Evolutionary conservation across 2,113 vertebrate genomes (phyloP).

Genomic region (Tragelaphus imberbis): DNA sequence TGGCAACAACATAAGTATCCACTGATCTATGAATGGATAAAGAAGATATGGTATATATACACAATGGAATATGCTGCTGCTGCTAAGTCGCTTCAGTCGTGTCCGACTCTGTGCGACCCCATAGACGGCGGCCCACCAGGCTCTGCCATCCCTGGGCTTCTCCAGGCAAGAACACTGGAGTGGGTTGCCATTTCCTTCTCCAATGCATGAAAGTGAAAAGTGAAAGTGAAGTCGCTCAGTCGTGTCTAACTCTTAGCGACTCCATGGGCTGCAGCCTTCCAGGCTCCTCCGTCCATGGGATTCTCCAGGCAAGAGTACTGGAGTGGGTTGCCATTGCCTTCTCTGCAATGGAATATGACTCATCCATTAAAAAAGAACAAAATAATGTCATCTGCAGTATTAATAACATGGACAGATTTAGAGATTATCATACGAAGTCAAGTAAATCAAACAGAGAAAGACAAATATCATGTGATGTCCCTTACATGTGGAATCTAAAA

Average conservation of each 20-base stretch:
- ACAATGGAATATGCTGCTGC: neutral
- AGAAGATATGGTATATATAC: neutral
- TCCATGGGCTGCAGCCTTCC: neutral
- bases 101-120: accelerated
- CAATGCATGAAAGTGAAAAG: neutral
- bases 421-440: neutral
- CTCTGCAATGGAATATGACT: neutral
- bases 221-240: neutral
- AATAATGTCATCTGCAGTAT: neutral
- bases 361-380: neutral
- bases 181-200: neutral
- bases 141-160: neutral
- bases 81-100: neutral
- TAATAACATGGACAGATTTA: neutral
- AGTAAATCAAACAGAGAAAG: neutral
- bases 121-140: neutral
- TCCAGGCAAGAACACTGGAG: neutral
- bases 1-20: neutral
- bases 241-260: accelerated
- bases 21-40: accelerated
- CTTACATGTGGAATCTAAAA: neutral
- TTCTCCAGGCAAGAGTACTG: neutral
- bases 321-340: neutral
- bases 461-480: neutral
- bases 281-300: neutral